phyloP scores from a whole-genome alignment of 2,888 invertebrate genomes.

The Portevinia maculata region DNA sequence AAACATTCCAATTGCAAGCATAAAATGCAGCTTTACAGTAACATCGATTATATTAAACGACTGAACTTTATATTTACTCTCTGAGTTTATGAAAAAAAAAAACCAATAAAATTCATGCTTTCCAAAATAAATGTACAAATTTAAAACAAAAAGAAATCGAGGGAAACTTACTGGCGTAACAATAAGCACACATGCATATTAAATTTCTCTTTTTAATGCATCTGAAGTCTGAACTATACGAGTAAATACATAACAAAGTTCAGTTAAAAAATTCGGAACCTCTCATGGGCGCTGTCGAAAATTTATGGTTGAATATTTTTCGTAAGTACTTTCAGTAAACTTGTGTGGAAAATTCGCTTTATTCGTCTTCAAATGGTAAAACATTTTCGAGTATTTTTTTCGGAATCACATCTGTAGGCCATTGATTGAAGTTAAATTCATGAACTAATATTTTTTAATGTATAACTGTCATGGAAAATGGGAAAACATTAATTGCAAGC shows the following conservation, averaged over 20 bases:
- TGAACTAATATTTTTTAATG: too few species aligned
- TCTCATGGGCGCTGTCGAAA: conserved; percentile 40
- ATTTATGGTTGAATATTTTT: conserved; percentile 33
- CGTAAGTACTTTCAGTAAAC: background rate
- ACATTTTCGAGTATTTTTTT: conserved; percentile 3
- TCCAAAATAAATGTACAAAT: conserved; percentile 7
- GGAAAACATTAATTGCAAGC: too few species aligned
- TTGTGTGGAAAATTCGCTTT: conserved; percentile 13
- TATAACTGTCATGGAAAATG: too few species aligned
- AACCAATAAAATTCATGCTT: conserved; percentile 11
- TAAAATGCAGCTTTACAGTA: conserved; percentile 16
- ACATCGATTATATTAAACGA: conserved; percentile 19
- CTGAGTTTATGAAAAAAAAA: conserved; percentile 15
- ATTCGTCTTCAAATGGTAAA: background rate
- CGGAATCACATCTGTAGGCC: conserved; percentile 3
- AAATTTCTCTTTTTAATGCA: conserved; percentile 33
- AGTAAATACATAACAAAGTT: conserved; percentile 17
- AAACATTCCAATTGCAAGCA: conserved; percentile 18
- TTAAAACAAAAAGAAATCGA: conserved; percentile 10
- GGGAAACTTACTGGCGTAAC: too few species aligned
- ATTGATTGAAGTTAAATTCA: conserved; percentile 5
- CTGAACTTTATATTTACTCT: conserved; percentile 27
- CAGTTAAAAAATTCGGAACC: conserved; percentile 28
- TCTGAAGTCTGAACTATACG: background rate
- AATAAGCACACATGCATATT: conserved; percentile 3